These are phyloP conservation scores for Campopleginae sp. DNA, from an alignment of 2,888 invertebrate genomes.

Conservation along the genomic window DNA sequence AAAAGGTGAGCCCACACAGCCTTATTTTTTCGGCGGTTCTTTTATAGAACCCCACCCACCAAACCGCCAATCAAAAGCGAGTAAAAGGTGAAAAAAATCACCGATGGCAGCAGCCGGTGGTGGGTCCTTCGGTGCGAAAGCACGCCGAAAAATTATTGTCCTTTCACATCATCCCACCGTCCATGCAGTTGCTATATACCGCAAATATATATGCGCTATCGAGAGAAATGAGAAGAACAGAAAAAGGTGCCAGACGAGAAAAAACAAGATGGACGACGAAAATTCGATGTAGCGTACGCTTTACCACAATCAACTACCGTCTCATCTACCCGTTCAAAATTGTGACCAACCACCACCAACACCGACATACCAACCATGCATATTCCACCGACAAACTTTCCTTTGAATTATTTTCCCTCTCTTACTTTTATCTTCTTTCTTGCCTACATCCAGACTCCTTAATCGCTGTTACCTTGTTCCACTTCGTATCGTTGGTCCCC, in stretches of 20 bases:
- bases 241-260: neutral
- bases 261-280: constrained; percentile 31
- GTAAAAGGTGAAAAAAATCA: constrained; percentile 79
- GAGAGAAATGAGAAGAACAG: neutral
- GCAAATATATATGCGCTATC: constrained; percentile 10
- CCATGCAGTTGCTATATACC: constrained; percentile 25
- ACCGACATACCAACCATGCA: constrained; percentile 22
- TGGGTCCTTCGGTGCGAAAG: constrained; percentile 78
- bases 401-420: constrained; percentile 22
- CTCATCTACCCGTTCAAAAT: constrained; percentile 2
- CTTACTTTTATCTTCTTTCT: neutral
- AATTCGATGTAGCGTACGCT: constrained; percentile 20
- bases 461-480: neutral
- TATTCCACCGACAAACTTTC: constrained; percentile 10
- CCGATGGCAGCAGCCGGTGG: constrained; percentile 78
- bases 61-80: constrained; percentile 82
- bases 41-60: constrained; percentile 78
- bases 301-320: constrained; percentile 36
- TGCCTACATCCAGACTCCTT: neutral
- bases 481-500: neutral
- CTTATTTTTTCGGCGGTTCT: constrained; percentile 82
- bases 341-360: neutral
- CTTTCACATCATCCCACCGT: constrained; percentile 42
- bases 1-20: constrained; percentile 75
- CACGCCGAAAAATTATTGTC: constrained; percentile 80